Base-by-base conservation (phyloP, 64 coral and sea anemone species). In the Trachythela sp. region DNA sequence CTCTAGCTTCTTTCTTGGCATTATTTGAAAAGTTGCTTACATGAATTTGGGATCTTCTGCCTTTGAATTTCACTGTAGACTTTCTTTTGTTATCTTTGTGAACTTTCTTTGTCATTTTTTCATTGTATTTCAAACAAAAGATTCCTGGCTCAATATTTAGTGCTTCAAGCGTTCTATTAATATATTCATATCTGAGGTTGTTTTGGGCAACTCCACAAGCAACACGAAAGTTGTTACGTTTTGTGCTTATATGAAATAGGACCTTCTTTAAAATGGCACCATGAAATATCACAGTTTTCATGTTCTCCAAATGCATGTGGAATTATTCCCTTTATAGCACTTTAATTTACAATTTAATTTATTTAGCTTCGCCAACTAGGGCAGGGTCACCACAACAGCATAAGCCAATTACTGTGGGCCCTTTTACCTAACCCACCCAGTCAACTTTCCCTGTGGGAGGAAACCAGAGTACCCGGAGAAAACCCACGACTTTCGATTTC, bases 291-390 rank as follows among this genome's bases (percentile, higher is more conserved):
- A 85, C 89, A 90, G 31, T 70, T 36, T 22, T 20, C 58, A 43
- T 90, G 89, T 29, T 84, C 36, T 0, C 83, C 83, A 90, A 90
- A 90, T 38, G 89, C 77, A 90, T 60, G 77, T 31, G 89, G 89
- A 39, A 90, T 54, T 58, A 90, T 85, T 48, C 89, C 85, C 24
- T 90, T 49, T 24, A 85, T 29, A 18, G 24, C 38, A 36, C 27
- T 35, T 84, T 84, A 26, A 36, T n/a, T n/a, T n/a, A n/a, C n/a
- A n/a, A n/a, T n/a, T n/a, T n/a, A n/a, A n/a, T n/a, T n/a, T n/a
- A n/a, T n/a, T n/a, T n/a, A n/a, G n/a, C n/a, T n/a, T n/a, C n/a
- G n/a, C n/a, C n/a, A n/a, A n/a, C n/a, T n/a, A n/a, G n/a, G n/a
- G n/a, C n/a, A n/a, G n/a, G n/a, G n/a, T n/a, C n/a, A n/a, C n/a